Conservation (phyloP, 2,797 vertebrate genomes). For the Telmatherina bonti region DNA sequence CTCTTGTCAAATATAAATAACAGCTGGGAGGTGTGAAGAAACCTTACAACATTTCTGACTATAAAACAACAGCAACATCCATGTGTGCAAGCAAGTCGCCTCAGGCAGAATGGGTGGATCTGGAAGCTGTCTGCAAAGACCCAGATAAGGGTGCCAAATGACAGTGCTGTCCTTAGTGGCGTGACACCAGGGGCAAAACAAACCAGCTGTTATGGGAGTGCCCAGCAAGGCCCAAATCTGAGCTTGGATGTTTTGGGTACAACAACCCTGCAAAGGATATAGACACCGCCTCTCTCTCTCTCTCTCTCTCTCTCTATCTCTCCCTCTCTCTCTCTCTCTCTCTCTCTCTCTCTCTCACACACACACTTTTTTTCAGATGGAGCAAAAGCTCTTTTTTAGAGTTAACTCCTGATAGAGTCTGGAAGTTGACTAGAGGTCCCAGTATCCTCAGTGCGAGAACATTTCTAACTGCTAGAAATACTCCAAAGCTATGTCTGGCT, state of each 20-base stretch:
- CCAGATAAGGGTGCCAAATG: slow-evolving; percentile 71
- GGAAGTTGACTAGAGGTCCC: not conserved
- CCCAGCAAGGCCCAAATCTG: slow-evolving; percentile 52
- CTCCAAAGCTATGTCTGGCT: not conserved
- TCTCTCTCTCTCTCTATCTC: not conserved
- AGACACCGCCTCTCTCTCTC: slow-evolving; percentile 29
- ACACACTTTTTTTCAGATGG: not conserved
- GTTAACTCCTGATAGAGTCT: not conserved
- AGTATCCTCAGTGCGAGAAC: not conserved
- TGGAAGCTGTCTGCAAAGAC: slow-evolving; percentile 51
- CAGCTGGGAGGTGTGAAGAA: slow-evolving; percentile 8
- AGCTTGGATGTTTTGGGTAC: slow-evolving; percentile 51
- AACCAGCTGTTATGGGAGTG: slow-evolving; percentile 77
- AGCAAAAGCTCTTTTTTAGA: not conserved
- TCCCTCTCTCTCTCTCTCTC: not conserved
- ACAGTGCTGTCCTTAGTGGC: slow-evolving; percentile 63
- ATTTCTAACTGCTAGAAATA: not conserved
- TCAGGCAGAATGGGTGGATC: slow-evolving; percentile 50
- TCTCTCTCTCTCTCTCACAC: not conserved
- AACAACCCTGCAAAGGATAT: slow-evolving; percentile 37
- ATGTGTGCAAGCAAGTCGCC: slow-evolving; percentile 23
- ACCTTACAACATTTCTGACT: slow-evolving; percentile 9
- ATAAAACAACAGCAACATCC: slow-evolving; percentile 32
- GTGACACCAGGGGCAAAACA: slow-evolving; percentile 74
- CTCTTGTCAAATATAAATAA: slow-evolving; percentile 12